Conservation (phyloP, 2,113 vertebrate genomes). For the Rhegmatorhina hoffmannsi region DNA sequence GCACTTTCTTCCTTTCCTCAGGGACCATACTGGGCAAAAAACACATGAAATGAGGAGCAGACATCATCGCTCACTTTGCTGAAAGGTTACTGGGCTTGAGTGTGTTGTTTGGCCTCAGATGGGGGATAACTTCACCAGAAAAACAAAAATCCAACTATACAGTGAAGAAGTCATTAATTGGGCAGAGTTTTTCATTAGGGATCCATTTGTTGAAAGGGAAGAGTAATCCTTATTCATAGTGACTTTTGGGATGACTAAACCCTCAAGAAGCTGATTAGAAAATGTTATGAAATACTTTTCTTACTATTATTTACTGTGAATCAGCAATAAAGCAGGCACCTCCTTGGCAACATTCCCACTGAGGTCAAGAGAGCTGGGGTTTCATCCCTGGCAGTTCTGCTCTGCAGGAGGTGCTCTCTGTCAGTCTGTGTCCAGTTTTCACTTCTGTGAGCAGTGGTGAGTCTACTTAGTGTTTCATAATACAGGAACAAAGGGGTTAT, state of each 20-base stretch:
- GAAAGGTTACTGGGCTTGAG: slow-evolving; percentile 48
- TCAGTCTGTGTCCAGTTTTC: not conserved
- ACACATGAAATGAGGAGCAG: slow-evolving; percentile 27
- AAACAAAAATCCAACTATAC: not conserved
- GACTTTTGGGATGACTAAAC: slow-evolving; percentile 40
- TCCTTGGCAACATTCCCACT: not conserved
- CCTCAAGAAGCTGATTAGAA: slow-evolving; percentile 10
- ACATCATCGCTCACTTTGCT: slow-evolving; percentile 42
- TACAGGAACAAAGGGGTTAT: slow-evolving; percentile 35
- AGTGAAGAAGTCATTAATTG: not conserved
- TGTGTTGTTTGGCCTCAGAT: slow-evolving; percentile 41
- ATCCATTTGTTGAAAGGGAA: not conserved
- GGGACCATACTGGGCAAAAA: not conserved
- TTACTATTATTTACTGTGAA: not conserved
- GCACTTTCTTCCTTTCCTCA: slow-evolving; percentile 35
- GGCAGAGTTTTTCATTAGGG: not conserved
- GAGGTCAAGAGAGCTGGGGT: not conserved
- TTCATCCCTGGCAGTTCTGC: not conserved
- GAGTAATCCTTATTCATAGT: slow-evolving; percentile 7
- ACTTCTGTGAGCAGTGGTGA: not conserved
- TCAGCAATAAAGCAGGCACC: not conserved
- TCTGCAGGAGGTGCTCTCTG: not conserved
- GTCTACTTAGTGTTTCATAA: slow-evolving; percentile 16
- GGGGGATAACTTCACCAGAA: slow-evolving; percentile 40
- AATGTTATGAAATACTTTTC: not conserved